These are phyloP conservation scores for Amphilophus citrinellus DNA, from an alignment of 2,113 vertebrate genomes.

Conservation along the genomic window DNA sequence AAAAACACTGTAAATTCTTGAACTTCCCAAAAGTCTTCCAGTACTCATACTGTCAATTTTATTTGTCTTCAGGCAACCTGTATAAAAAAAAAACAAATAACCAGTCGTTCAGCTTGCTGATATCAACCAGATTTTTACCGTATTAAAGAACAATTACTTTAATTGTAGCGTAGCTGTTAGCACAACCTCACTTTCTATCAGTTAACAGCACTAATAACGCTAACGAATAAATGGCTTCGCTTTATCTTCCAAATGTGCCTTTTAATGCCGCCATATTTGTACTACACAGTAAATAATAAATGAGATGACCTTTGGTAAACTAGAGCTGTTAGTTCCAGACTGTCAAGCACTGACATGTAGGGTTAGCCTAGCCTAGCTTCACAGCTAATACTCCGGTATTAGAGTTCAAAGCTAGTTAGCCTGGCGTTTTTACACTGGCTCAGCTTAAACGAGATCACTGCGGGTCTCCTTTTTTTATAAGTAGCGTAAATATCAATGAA, in stretches of 20 bases:
- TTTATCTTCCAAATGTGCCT: background rate
- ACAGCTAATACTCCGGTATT: background rate
- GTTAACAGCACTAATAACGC: background rate
- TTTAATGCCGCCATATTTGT: background rate
- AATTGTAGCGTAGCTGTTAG: conserved; percentile 18
- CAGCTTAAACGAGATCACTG: background rate
- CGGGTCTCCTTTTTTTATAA: background rate
- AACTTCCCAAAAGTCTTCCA: background rate
- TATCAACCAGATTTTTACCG: background rate
- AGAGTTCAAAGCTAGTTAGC: background rate
- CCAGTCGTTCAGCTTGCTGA: background rate
- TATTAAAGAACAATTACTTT: background rate
- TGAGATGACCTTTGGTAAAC: background rate
- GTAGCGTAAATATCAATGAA: rapidly evolving
- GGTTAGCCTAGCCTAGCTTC: conserved; percentile 45
- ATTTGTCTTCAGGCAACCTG: background rate
- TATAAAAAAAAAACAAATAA: background rate
- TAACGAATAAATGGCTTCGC: background rate
- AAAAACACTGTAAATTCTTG: background rate
- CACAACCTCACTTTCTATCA: background rate
- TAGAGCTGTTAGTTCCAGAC: background rate
- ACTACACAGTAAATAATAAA: background rate
- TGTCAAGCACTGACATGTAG: background rate
- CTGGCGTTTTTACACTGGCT: background rate
- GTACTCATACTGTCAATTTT: background rate